phyloP scores from a whole-genome alignment of 1,140 invertebrate species.

The Antheraea pernyi region DNA sequence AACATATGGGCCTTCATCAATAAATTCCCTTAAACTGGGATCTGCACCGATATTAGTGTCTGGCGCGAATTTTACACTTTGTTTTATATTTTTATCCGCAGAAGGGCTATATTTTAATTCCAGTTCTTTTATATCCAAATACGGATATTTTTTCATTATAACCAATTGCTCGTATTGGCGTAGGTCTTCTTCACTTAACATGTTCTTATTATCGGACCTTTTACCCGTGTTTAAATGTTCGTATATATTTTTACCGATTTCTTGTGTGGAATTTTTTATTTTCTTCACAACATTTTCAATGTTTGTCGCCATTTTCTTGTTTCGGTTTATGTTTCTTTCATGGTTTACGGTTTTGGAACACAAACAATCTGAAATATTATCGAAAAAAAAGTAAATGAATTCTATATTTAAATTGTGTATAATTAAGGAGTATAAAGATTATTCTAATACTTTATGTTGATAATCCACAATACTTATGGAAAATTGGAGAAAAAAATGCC shows the following conservation, averaged over 20 bases:
- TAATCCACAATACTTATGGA: too few relatives aligned
- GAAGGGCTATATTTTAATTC: conserved; percentile 52
- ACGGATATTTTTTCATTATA: conserved; percentile 71
- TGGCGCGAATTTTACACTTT: conserved; percentile 39
- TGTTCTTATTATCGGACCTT: conserved; percentile 26
- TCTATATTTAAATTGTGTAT: not conserved
- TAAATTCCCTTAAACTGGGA: conserved; percentile 43
- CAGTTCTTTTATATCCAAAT: conserved; percentile 59
- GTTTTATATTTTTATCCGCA: conserved; percentile 43
- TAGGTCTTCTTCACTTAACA: conserved; percentile 48
- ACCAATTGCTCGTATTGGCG: conserved; percentile 60
- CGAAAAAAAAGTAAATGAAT: not conserved
- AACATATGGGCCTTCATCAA: conserved; percentile 51
- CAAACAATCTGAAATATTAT: not conserved
- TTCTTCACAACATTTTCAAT: conserved; percentile 39
- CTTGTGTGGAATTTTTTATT: conserved; percentile 44
- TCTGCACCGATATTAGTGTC: conserved; percentile 36
- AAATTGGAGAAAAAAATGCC: too few relatives aligned
- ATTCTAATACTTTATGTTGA: too few relatives aligned
- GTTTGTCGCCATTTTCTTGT: conserved; percentile 42
- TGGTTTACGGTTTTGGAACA: not conserved
- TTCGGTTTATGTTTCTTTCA: conserved; percentile 20
- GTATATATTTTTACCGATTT: conserved; percentile 39
- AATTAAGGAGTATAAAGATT: too few relatives aligned
- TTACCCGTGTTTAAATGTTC: conserved; percentile 29